phyloP scores from a whole-genome alignment of 1,140 invertebrate genomes.

The Pemphigus obesinymphae region DNA sequence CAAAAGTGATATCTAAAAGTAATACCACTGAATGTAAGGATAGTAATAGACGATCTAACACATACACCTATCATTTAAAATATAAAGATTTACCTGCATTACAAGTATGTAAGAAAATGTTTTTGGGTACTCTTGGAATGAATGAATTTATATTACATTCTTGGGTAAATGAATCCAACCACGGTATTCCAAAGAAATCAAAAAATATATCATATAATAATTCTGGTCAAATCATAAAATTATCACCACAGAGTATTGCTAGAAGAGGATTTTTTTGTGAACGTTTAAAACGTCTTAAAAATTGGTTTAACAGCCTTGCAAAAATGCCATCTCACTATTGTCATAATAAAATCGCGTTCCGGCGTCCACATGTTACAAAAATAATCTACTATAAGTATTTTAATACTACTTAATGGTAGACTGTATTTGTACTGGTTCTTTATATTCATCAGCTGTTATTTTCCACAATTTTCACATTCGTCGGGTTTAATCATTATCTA shows the following conservation, averaged over 20 bases:
- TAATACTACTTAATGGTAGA: no score
- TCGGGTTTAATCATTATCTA: no score
- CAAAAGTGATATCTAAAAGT: not conserved
- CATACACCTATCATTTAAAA: not conserved
- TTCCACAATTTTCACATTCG: no score
- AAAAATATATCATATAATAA: not conserved
- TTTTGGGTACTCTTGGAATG: conserved; percentile 42
- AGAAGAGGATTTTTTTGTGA: not conserved
- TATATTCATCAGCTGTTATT: no score
- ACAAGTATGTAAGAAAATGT: conserved; percentile 43
- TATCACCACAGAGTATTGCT: not conserved
- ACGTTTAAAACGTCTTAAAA: not conserved
- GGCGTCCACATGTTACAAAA: no score
- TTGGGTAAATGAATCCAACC: conserved; percentile 21
- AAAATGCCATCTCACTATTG: conserved; percentile 29
- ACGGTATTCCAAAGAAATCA: not conserved
- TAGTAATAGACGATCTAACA: not conserved
- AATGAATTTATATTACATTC: conserved; percentile 42
- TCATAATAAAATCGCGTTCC: not conserved
- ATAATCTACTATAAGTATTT: no score
- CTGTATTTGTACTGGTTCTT: no score
- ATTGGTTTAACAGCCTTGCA: not conserved
- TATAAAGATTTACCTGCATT: not conserved
- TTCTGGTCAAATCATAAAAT: not conserved
- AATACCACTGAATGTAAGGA: not conserved